Base-by-base conservation (phyloP, 2,797 vertebrate species). In the Premnoplex brunnescens region DNA sequence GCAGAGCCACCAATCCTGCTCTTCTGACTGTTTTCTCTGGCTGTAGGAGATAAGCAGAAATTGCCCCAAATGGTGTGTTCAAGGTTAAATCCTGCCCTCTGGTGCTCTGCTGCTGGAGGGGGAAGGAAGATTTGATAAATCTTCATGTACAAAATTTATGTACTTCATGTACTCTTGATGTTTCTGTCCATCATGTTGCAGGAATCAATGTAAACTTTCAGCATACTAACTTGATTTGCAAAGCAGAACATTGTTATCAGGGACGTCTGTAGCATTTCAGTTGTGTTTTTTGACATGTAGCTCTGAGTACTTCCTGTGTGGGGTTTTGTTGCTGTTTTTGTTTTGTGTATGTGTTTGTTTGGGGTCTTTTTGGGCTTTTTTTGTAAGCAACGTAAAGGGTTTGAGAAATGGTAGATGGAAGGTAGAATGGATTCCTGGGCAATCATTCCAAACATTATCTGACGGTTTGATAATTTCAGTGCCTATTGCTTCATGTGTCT, bases 401-500 rank as follows among this genome's bases (percentile, higher is more conserved):
- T 84, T 74, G 55, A 39, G 51, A 52, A 85, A 75, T 1, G 4
- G 22, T 19, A 49, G 58, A 30, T 48, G 26, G 52, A 85, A 81
- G 22, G 16, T 24, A 39, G 20, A 59, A 19, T 56, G 59, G 24
- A 51, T 62, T 81, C 75, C 34, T 87, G 77, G 10, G 44, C 32
- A 37, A 43, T n/a, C 37, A 34, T 27, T 79, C n/a, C 58, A 48
- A 78, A 49, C 1, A 5, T 41, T 34, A 12, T 3, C 16, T 44
- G 51, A 8, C 1, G 63, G 4, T 36, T 67, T 3, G 2, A 30
- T 64, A 39, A 60, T 56, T 78, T 64, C 21, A 27, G 44, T 8
- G 48, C 10, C 0, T 0, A 7, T 20, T 52, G 4, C 15, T 77
- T 74, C 20, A 6, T 10, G 24, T 32, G 15, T 20, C 20, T 37